Percentiles rank a stretch among this genome's conserved stretches.
These are phyloP conservation scores for Pinctada fucata DNA, from an alignment of 2,888 invertebrate species.

Conservation along the genomic window DNA sequence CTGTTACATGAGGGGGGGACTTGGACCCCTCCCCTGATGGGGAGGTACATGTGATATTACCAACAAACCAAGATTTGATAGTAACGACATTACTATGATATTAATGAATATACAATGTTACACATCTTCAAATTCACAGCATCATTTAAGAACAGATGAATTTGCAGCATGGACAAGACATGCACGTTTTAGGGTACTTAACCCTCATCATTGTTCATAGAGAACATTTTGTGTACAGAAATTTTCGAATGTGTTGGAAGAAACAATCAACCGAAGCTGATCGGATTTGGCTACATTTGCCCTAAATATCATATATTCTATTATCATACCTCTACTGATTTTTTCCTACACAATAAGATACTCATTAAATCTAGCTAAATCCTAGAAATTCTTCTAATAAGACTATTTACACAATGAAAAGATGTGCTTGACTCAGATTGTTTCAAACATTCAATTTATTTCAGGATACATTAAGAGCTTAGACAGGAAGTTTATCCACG, in stretches of 20 bases:
- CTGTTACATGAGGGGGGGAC: constrained; percentile 70
- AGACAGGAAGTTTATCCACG: constrained; percentile 60
- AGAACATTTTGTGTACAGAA: neutral
- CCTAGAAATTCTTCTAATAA: no score
- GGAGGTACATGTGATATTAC: constrained; percentile 67
- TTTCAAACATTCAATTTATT: constrained; percentile 3
- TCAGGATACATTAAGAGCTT: constrained; percentile 63
- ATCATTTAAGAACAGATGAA: no score
- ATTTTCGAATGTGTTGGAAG: no score
- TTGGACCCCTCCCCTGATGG: constrained; percentile 74
- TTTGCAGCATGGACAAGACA: no score
- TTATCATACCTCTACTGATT: no score
- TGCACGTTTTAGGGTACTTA: neutral
- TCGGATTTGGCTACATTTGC: neutral
- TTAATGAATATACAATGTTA: neutral
- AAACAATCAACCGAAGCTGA: no score
- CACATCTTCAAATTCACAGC: no score
- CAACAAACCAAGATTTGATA: constrained; percentile 68
- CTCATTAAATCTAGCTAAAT: no score
- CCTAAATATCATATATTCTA: neutral
- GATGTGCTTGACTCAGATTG: no score
- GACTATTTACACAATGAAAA: no score
- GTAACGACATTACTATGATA: neutral
- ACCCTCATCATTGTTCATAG: neutral
- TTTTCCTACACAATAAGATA: no score